Conservation (phyloP, 2,888 invertebrate genomes). For the Lamellibrachia columna region DNA sequence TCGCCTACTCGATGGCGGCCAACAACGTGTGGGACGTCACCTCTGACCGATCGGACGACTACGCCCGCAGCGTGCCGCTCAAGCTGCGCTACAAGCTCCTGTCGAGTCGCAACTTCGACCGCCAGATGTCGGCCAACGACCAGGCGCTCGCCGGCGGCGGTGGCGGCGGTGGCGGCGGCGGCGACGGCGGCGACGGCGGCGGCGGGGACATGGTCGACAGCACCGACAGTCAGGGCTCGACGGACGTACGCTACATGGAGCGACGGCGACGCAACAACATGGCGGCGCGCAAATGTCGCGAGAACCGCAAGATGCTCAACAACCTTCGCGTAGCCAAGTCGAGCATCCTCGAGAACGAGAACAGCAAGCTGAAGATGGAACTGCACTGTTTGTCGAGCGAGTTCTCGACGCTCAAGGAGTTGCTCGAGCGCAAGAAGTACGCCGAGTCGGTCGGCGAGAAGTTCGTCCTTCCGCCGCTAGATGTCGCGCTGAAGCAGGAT, state of each 20-base stretch:
- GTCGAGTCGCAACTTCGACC: background rate
- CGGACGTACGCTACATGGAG: constrained; percentile 59
- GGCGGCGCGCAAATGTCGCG: constrained; percentile 67
- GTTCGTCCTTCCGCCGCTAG: constrained; percentile 22
- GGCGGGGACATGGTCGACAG: constrained; percentile 7
- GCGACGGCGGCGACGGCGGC: background rate
- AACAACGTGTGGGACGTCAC: background rate
- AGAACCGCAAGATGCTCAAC: constrained; percentile 65
- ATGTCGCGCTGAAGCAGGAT: constrained; percentile 18
- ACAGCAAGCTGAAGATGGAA: constrained; percentile 75
- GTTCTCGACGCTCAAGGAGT: constrained; percentile 83
- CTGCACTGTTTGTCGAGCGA: constrained; percentile 88
- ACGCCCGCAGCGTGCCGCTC: constrained; percentile 26
- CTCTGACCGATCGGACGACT: background rate
- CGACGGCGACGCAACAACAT: constrained; percentile 67
- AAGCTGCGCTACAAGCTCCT: constrained; percentile 33
- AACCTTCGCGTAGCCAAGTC: constrained; percentile 64
- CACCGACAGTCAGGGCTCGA: background rate
- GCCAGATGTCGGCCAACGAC: background rate
- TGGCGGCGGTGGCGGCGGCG: background rate
- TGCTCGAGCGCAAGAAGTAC: constrained; percentile 59
- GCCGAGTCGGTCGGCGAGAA: constrained; percentile 22
- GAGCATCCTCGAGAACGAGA: constrained; percentile 64
- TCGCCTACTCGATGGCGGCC: background rate
- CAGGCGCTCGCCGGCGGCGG: background rate